Base-by-base conservation (phyloP, 2,113 vertebrate species). In the Arothron firmamentum region DNA sequence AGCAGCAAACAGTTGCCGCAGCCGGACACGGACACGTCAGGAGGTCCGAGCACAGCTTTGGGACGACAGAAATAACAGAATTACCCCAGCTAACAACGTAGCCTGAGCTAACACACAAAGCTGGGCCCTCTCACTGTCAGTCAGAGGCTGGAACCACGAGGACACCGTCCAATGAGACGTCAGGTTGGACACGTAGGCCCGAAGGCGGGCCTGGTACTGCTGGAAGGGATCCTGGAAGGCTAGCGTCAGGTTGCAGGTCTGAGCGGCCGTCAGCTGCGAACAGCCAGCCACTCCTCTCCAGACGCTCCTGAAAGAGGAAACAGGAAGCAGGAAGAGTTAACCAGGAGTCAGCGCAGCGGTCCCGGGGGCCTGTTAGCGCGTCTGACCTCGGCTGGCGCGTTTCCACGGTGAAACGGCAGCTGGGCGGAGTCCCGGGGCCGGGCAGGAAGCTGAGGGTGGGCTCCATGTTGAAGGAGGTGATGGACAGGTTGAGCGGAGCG, bases 1-100 rank as follows among this genome's bases (percentile, higher is more conserved):
- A 90, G 73, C 5, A 79, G n/a, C 56, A 90, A 56, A 60, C 89
- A 90, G 75, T 81, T 85, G 19, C 89, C 88, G 74, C 89, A 90
- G 19, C 88, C 89, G 0, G 85, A 84, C 31, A 87, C 50, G 0
- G 59, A 70, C 31, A 89, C 49, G 3, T 52, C 51, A 0, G 82
- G 86, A 52, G 88, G 83, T 19, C 81, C 85, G 34, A 90, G 13
- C 20, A 85, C 72, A 1, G 89, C 89, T 90, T 12, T 2, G 1
- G 64, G 15, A 61, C 6, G 19, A 12, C 8, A 15, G 54, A 17
- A 28, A 31, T 8, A 34, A n/a, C n/a, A n/a, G 7, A 8, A 9
- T 31, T 15, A 12, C 10, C 42, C 42, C 15, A 15, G 15, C 42
- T 9, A 23, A 23, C 17, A 7, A 45, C 4, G 17, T 17, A 45